Conservation (phyloP, 1,140 invertebrate genomes). For the Mamestra configurata region DNA sequence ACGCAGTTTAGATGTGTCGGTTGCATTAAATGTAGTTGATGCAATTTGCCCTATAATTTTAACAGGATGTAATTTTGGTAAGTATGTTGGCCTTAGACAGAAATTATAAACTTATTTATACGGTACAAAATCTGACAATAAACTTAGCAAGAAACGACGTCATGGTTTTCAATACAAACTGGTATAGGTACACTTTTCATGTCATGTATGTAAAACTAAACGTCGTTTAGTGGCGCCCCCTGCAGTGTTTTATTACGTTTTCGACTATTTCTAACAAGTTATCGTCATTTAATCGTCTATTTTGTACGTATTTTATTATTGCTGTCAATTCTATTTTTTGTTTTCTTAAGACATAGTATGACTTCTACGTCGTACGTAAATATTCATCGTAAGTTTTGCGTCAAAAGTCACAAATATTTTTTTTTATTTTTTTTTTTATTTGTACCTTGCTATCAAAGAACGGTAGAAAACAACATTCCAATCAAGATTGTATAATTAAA, state of each 20-base stretch:
- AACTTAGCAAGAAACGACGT: no score
- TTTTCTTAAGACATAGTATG: neutral
- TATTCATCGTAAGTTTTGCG: neutral
- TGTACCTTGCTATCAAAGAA: neutral
- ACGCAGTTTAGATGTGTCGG: no score
- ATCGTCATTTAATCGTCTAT: neutral
- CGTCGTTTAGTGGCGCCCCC: slow-evolving; percentile 1
- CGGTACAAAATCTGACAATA: no score
- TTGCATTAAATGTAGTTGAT: no score
- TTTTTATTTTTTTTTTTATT: neutral
- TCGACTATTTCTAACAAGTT: neutral
- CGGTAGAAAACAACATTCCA: slow-evolving; percentile 3
- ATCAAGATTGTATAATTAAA: neutral
- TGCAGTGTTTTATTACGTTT: slow-evolving; percentile 4
- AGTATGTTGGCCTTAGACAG: no score
- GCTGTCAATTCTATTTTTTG: neutral
- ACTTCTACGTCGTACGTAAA: neutral
- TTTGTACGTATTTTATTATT: neutral
- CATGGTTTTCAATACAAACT: no score
- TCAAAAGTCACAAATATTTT: neutral
- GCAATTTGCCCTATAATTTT: no score
- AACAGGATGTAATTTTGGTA: no score
- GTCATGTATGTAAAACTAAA: neutral
- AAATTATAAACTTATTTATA: no score
- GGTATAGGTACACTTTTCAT: no score